Evolutionary conservation across 2,888 invertebrate genomes (phyloP).

Genomic region (Dromius quadrimaculatus): DNA sequence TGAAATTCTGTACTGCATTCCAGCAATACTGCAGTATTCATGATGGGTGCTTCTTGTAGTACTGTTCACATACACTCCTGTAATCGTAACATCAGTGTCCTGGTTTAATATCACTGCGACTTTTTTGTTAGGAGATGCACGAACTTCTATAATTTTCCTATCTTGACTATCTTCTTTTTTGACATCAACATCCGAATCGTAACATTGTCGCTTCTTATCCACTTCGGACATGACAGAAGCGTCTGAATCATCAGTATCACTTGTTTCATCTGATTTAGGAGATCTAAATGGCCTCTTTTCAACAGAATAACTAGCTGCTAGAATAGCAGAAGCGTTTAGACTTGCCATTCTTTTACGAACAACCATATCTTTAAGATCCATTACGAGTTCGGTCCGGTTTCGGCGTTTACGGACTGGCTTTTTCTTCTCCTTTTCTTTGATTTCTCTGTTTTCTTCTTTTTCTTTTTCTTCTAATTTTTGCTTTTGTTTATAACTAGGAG

Average conservation of each 20-base stretch:
- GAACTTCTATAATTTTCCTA: conserved; percentile 63
- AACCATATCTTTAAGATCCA: conserved; percentile 89
- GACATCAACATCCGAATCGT: conserved; percentile 67
- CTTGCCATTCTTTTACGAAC: conserved; percentile 93
- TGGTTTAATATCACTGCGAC: conserved; percentile 86
- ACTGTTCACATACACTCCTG: conserved; percentile 84
- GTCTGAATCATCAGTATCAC: conserved; percentile 70
- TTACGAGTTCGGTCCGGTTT: conserved; percentile 74
- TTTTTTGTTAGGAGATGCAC: conserved; percentile 69
- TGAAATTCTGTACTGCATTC: conserved; percentile 89
- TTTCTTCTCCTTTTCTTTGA: conserved; percentile 66
- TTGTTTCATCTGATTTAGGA: conserved; percentile 71
- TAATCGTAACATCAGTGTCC: conserved; percentile 89
- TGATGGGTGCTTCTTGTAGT: conserved; percentile 79
- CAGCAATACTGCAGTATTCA: conserved; percentile 85
- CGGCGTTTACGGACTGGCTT: conserved; percentile 70
- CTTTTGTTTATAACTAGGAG: conserved; percentile 60
- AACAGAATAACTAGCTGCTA: conserved; percentile 85
- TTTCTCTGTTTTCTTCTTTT: conserved; percentile 57
- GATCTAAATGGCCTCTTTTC: conserved; percentile 72
- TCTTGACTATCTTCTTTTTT: conserved; percentile 67
- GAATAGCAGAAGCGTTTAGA: conserved; percentile 89
- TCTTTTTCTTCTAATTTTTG: conserved; percentile 61
- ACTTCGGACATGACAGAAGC: conserved; percentile 67
- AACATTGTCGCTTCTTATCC: conserved; percentile 67